Conservation (phyloP, 1,140 invertebrate genomes). For the Drosophila busckii region DNA sequence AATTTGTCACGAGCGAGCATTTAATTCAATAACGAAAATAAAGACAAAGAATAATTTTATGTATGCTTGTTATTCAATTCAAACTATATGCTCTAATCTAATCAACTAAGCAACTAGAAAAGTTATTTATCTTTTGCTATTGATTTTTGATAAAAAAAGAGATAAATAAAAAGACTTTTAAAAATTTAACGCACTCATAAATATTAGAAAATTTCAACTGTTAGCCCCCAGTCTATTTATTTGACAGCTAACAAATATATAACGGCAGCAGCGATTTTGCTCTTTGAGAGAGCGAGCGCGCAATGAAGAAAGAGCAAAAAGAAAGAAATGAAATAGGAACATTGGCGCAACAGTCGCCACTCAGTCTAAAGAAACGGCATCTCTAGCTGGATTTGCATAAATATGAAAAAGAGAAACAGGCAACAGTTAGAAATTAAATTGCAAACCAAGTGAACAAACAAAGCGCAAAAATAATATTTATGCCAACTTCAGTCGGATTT, state of each 20-base stretch:
- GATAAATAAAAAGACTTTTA: background rate
- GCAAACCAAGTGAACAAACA: no score
- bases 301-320: background rate
- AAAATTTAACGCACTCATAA: no score
- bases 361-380: constrained; percentile 38
- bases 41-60: constrained; percentile 13
- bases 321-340: background rate
- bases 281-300: background rate
- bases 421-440: constrained; percentile 16
- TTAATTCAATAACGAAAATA: constrained; percentile 19
- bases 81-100: no score
- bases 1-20: constrained; percentile 1
- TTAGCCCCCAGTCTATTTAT: no score
- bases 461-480: no score
- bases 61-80: constrained; percentile 12
- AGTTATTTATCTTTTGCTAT: no score
- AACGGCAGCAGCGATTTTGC: constrained; percentile 1
- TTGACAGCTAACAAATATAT: constrained; percentile 28
- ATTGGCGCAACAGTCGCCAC: constrained; percentile 35
- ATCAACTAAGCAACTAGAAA: no score
- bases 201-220: no score
- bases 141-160: no score
- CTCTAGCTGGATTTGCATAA: constrained; percentile 35
- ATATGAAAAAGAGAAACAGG: constrained; percentile 1
- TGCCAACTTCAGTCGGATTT: constrained; percentile 23